phyloP scores from a whole-genome alignment of 2,113 vertebrate genomes.

The Sorex araneus region DNA sequence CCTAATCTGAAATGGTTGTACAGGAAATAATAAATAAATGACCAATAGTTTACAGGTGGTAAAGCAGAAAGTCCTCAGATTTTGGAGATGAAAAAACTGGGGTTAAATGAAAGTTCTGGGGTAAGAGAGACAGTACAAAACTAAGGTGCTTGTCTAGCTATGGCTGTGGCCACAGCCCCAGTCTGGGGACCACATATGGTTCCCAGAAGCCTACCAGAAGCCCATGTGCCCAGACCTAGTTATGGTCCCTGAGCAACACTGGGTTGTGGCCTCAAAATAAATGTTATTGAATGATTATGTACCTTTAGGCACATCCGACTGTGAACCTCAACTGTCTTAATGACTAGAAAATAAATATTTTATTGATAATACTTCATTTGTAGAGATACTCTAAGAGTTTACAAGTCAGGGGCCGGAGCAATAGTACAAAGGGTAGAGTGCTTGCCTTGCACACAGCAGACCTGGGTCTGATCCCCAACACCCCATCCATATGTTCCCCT shows the following conservation, averaged over 20 bases:
- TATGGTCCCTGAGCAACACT: too few species aligned
- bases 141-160: too few species aligned
- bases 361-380: constrained; percentile 47
- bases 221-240: too few species aligned
- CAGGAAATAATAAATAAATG: constrained; percentile 46
- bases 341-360: constrained; percentile 37
- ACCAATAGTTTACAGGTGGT: neutral
- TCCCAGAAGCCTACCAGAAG: too few species aligned
- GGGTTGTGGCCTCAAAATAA: neutral
- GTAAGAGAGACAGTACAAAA: neutral
- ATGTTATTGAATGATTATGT: neutral
- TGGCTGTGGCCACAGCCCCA: too few species aligned
- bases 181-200: too few species aligned
- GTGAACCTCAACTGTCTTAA: constrained; percentile 28
- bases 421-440: neutral
- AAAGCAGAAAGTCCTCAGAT: neutral
- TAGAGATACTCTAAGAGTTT: neutral
- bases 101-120: constrained; percentile 4
- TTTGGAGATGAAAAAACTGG: neutral
- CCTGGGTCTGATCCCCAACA: too few species aligned
- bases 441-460: too few species aligned
- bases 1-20: neutral
- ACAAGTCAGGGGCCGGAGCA: neutral
- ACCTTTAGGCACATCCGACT: neutral
- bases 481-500: too few species aligned